Evolutionary conservation across 1,140 invertebrate genomes (phyloP), one percentile per base, ranked within the genome.

Genomic region (Argopecten irradians): DNA sequence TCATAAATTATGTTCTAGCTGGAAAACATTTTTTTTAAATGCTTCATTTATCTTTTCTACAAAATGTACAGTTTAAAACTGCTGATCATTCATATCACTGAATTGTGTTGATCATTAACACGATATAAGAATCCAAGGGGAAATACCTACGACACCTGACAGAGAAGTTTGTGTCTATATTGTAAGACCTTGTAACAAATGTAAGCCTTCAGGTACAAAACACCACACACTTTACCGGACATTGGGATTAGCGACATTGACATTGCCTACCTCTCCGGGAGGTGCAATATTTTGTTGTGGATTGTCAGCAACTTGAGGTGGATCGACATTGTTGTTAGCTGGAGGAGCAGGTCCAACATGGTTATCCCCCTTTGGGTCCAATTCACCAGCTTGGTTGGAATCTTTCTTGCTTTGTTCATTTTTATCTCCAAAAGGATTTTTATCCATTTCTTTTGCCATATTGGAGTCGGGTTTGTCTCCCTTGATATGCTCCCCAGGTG

Each of bases 271-370:
- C 55, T 71, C 55, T 71, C 55, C 5, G n/a, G n/a, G 55, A 71
- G 55, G 55, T 71, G 55, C 22, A 71, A 71, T 71, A 71, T 71
- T 71, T 71, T 71, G 55, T n/a, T 71, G 55, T n/a, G 55, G 55
- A 71, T 71, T 71, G 55, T 71, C 55, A n/a, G 22, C 55, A 1
- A 71, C 55, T 28, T 28, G n/a, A n/a, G 55, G 55, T 71, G 55
- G 55, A 71, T 71, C 55, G 8, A 71, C 55, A n/a, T 71, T 71
- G 55, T 71, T n/a, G 11, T 71, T 71, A 71, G 55, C 55, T n/a
- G 55, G 55, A 28, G 55, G 55, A 71, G 55, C 55, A n/a, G 55
- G 55, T 71, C 55, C 55, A 71, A 71, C 55, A 0, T 71, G 55
- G 8, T 71, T n/a, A 71, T 71, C 55, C 7, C 22, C 55, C 55